A percentile compares a stretch with the other conserved stretches of the same genome.
phyloP scores from a whole-genome alignment of 2,797 vertebrate species.

The Sebastes taczanowskii region DNA sequence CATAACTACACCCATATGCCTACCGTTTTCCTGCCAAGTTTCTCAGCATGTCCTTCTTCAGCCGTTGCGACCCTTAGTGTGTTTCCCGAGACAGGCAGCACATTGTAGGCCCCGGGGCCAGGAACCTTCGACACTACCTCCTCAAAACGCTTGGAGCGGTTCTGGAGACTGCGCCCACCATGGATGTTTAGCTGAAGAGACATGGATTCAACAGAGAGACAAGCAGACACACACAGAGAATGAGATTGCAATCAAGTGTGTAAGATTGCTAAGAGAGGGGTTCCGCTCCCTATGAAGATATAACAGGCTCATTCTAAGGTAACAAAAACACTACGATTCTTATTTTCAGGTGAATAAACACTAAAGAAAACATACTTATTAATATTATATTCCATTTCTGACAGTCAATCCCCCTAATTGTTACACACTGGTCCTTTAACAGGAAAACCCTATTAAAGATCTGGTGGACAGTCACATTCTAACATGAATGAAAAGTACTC shows the following conservation, averaged over 20 bases:
- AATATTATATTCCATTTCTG: background rate
- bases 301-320: no score
- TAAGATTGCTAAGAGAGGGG: no score
- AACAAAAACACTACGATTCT: no score
- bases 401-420: no score
- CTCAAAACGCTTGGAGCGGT: constrained; percentile 75
- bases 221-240: background rate
- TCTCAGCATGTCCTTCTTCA: constrained; percentile 30
- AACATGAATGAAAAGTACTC: background rate
- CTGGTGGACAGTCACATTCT: background rate
- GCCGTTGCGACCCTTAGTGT: background rate
- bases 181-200: constrained; percentile 66
- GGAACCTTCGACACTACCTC: constrained; percentile 66
- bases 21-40: constrained; percentile 43
- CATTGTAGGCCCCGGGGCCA: constrained; percentile 76
- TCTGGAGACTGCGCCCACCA: constrained; percentile 78
- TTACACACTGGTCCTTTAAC: no score
- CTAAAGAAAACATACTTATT: background rate
- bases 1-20: constrained; percentile 11
- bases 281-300: no score
- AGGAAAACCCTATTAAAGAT: background rate
- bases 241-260: background rate
- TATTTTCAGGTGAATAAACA: no score
- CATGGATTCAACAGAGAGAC: background rate
- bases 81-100: constrained; percentile 38